Conservation (phyloP, 2,888 invertebrate genomes). For the Acanthosepion esculentum region DNA sequence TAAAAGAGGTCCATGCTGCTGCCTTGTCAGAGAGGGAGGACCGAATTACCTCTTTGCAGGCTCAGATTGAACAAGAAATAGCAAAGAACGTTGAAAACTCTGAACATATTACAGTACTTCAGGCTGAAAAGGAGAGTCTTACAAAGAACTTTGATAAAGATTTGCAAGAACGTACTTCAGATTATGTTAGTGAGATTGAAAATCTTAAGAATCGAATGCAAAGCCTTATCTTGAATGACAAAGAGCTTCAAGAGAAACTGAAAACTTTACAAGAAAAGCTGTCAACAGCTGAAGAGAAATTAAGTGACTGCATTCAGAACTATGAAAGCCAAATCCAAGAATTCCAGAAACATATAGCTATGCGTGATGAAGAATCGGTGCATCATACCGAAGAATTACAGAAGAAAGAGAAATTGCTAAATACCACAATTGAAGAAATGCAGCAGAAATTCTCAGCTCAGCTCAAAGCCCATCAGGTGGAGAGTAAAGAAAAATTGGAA, state of each 20-base stretch:
- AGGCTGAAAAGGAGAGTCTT: conserved; percentile 38
- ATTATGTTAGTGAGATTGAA: conserved; percentile 49
- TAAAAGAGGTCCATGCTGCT: conserved; percentile 52
- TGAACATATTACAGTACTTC: background rate
- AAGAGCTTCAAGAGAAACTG: conserved; percentile 65
- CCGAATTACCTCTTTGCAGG: background rate
- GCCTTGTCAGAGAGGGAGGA: conserved; percentile 37
- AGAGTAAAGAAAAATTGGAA: conserved; percentile 56
- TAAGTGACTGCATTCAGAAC: conserved; percentile 67
- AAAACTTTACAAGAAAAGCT: conserved; percentile 65
- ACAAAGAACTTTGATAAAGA: conserved; percentile 42
- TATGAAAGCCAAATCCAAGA: conserved; percentile 67
- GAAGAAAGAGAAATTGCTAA: conserved; percentile 59
- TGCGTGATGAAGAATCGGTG: conserved; percentile 58
- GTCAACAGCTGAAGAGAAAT: conserved; percentile 62
- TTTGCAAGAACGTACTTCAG: conserved; percentile 49
- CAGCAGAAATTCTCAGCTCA: conserved; percentile 66
- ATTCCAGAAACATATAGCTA: conserved; percentile 59
- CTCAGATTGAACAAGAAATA: conserved; percentile 42
- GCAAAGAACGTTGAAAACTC: conserved; percentile 3
- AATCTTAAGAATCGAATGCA: conserved; percentile 53
- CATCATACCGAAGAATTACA: conserved; percentile 61
- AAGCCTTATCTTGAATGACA: conserved; percentile 62
- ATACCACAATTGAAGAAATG: conserved; percentile 63
- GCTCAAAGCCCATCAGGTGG: conserved; percentile 56